A percentile compares a stretch with the other conserved stretches of the same genome.
Evolutionary conservation across 2,888 invertebrate genomes (phyloP).

Genomic region (Aphidius colemani): DNA sequence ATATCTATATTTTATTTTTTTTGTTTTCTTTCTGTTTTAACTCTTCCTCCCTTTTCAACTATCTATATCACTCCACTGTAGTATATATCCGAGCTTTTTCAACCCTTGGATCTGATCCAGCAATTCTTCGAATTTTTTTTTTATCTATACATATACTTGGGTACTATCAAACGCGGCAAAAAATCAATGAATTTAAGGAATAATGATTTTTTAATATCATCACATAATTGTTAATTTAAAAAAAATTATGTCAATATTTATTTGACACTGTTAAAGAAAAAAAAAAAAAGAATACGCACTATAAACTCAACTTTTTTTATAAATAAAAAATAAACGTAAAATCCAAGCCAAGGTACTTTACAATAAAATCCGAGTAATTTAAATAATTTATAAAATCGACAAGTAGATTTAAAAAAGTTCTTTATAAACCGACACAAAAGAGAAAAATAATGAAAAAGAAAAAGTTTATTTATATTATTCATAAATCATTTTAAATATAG

Average conservation of each 20-base stretch:
- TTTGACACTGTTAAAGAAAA: too few relatives aligned
- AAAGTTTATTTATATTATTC: neutral
- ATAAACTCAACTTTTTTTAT: neutral
- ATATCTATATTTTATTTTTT: too few relatives aligned
- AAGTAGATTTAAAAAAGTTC: slow-evolving; percentile 3
- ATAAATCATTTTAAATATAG: neutral
- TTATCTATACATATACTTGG: neutral
- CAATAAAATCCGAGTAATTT: slow-evolving; percentile 8
- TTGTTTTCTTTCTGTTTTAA: too few relatives aligned
- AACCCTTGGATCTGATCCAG: slow-evolving; percentile 23
- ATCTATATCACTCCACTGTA: too few relatives aligned
- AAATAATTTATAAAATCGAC: slow-evolving; percentile 13
- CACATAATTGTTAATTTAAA: too few relatives aligned
- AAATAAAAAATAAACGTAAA: slow-evolving; percentile 24
- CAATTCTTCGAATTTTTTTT: slow-evolving; percentile 13
- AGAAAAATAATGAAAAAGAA: too few relatives aligned
- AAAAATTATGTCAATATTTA: too few relatives aligned
- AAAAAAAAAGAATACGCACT: too few relatives aligned
- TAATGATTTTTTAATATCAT: neutral
- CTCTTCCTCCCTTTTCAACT: too few relatives aligned
- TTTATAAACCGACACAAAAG: neutral
- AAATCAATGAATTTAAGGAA: neutral
- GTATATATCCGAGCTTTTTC: neutral
- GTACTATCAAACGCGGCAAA: neutral
- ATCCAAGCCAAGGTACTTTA: slow-evolving; percentile 22